phyloP scores from a whole-genome alignment of 2,797 vertebrate species.

The Carduelis carduelis region DNA sequence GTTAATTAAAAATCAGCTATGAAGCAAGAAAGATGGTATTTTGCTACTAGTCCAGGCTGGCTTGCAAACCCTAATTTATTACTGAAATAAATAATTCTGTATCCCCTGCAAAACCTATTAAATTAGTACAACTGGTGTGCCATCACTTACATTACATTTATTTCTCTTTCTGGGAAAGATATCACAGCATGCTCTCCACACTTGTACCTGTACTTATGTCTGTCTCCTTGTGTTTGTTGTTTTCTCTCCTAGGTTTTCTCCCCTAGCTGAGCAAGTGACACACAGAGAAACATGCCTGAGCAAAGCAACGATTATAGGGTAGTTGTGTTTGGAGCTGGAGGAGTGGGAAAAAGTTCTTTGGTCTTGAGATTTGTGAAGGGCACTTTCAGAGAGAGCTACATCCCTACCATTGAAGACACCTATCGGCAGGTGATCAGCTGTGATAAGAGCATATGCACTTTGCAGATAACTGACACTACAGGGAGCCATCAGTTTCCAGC shows the following conservation, averaged over 20 bases:
- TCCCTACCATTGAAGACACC: constrained; percentile 84
- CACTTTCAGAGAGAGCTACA: constrained; percentile 84
- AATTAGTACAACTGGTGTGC: background rate
- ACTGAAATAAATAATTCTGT: background rate
- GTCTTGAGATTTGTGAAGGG: constrained; percentile 84
- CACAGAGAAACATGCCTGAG: constrained; percentile 75
- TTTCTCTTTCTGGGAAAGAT: background rate
- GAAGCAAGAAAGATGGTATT: background rate
- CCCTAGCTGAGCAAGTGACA: background rate
- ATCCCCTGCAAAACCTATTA: background rate
- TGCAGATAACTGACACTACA: constrained; percentile 85
- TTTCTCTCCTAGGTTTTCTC: constrained; percentile 47
- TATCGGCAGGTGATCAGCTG: constrained; percentile 87
- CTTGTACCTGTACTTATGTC: background rate
- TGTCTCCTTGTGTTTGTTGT: background rate
- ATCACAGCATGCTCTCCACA: background rate
- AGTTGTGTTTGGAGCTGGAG: constrained; percentile 83
- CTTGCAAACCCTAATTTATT: background rate
- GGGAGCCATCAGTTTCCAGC: constrained; percentile 86
- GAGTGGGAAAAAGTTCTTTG: constrained; percentile 84
- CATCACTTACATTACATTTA: background rate
- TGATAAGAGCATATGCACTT: constrained; percentile 85
- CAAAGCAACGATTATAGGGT: constrained; percentile 86
- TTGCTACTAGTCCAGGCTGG: background rate
- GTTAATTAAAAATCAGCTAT: background rate